Conservation (phyloP, 2,113 vertebrate species). For the Xyliphius kryptos region DNA sequence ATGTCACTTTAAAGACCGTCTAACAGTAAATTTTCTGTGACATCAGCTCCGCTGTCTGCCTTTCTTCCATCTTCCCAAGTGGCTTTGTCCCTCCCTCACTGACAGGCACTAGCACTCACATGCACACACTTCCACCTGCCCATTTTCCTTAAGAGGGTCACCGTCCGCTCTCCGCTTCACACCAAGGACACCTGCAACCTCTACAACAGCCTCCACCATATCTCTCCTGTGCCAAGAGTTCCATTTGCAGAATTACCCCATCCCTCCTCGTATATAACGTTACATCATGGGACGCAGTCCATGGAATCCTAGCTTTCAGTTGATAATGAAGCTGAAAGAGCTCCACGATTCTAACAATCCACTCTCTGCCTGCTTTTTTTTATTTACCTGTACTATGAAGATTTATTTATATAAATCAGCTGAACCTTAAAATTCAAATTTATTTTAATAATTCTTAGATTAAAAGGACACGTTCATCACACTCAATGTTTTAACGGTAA, state of each 20-base stretch:
- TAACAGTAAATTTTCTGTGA: conserved; percentile 10
- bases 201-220: conserved; percentile 30
- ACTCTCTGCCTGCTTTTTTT: no score
- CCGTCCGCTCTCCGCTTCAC: conserved; percentile 49
- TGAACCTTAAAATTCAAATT: no score
- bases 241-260: conserved; percentile 65
- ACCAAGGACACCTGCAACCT: conserved; percentile 52
- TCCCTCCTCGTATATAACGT: conserved; percentile 22
- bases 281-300: conserved; percentile 43
- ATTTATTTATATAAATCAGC: no score
- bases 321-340: conserved; percentile 16
- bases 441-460: no score
- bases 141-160: conserved; percentile 29
- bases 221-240: conserved; percentile 48
- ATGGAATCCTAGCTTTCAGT: conserved; percentile 25
- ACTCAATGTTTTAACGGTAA: no score
- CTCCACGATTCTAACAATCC: conserved; percentile 23
- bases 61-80: conserved; percentile 5
- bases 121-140: conserved; percentile 14
- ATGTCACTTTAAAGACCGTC: conserved; percentile 16
- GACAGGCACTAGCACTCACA: conserved; percentile 19
- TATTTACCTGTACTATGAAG: no score
- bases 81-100: conserved; percentile 4
- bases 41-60: conserved; percentile 7
- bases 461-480: no score